Conservation (phyloP, 2,888 invertebrate genomes). For the Calameuta idolon region DNA sequence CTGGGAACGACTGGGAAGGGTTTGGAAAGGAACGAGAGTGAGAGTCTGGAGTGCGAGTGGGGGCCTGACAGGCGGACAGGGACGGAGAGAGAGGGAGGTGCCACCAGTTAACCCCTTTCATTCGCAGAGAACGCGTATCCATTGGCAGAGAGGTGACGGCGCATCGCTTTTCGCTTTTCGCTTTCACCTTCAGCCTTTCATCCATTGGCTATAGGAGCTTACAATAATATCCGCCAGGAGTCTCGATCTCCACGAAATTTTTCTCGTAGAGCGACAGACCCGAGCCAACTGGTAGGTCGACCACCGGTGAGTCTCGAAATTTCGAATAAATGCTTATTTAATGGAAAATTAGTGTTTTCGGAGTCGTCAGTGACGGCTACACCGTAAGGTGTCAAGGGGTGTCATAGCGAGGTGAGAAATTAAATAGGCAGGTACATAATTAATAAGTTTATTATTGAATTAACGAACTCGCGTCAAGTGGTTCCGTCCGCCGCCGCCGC, state of each 20-base stretch:
- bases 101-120: conserved; percentile 4
- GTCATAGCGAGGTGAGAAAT: conserved; percentile 14
- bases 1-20: too few relatives aligned
- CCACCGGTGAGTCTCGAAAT: background rate
- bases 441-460: conserved; percentile 52
- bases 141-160: too few relatives aligned
- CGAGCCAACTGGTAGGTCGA: background rate
- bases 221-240: too few relatives aligned
- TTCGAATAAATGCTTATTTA: conserved; percentile 41
- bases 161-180: too few relatives aligned
- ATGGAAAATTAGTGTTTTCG: conserved; percentile 45
- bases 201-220: too few relatives aligned
- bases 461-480: conserved; percentile 29
- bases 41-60: conserved; percentile 9
- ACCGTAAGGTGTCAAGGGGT: conserved; percentile 35
- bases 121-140: background rate
- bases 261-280: too few relatives aligned
- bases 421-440: conserved; percentile 34
- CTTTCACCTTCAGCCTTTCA: too few relatives aligned
- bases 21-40: background rate
- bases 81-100: conserved; percentile 2
- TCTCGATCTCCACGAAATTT: too few relatives aligned
- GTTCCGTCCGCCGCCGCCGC: background rate
- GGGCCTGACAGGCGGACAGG: background rate
- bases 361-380: conserved; percentile 23